These are phyloP conservation scores for Stichodactyla mertensii DNA, from an alignment of 64 coral and sea anemone species.

Conservation along the genomic window DNA sequence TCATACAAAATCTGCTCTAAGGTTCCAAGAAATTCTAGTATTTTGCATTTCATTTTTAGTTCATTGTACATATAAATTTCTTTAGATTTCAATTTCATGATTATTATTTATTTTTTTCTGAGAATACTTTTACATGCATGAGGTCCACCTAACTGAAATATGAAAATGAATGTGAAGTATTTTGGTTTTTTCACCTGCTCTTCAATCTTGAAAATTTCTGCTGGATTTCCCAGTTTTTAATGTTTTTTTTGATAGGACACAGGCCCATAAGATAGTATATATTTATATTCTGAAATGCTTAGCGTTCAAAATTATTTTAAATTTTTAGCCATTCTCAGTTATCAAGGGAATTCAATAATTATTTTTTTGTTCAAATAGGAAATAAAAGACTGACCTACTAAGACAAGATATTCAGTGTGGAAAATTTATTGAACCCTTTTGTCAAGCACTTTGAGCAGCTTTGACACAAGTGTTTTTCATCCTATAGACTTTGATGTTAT, in stretches of 20 bases:
- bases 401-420: neutral
- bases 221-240: too few species aligned
- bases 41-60: neutral
- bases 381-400: neutral
- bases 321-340: too few species aligned
- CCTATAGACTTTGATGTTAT: neutral
- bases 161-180: neutral
- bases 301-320: too few species aligned
- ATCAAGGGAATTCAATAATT: too few species aligned
- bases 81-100: neutral
- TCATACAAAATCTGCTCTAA: neutral
- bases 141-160: too few species aligned
- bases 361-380: neutral
- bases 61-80: neutral
- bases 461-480: neutral
- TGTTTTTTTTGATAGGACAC: too few species aligned
- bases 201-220: neutral
- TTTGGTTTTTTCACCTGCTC: neutral
- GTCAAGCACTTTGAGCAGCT: neutral
- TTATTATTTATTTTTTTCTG: neutral
- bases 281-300: too few species aligned
- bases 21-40: neutral
- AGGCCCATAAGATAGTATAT: too few species aligned
- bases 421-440: neutral
- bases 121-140: neutral